Percentiles rank a stretch among this genome's conserved stretches.
phyloP scores from a whole-genome alignment of 2,113 vertebrate genomes.

The Psephotus haematonotus region DNA sequence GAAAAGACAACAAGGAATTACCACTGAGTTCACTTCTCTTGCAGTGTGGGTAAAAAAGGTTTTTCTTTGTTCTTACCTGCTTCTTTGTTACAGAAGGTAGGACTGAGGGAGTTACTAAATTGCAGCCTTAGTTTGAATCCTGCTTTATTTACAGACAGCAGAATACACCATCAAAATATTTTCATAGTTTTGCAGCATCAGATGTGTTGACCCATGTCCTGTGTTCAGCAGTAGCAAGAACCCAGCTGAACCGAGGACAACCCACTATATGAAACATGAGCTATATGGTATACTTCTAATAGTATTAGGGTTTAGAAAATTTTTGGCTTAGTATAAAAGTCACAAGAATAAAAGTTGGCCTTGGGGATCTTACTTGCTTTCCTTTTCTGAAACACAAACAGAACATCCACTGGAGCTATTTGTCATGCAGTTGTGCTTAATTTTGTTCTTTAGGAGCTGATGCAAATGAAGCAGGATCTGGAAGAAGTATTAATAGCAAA shows the following conservation, averaged over 20 bases:
- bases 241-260: too few species aligned
- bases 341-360: not conserved
- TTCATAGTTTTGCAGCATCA: not conserved
- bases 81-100: not conserved
- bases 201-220: not conserved
- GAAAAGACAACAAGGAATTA: not conserved
- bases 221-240: too few species aligned
- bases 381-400: not conserved
- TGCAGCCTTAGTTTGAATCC: not conserved
- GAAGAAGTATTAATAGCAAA: slow-evolving; percentile 84
- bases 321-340: not conserved
- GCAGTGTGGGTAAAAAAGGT: not conserved
- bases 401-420: not conserved
- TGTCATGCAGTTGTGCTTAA: not conserved
- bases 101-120: not conserved
- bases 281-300: not conserved
- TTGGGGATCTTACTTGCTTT: not conserved
- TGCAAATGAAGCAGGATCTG: slow-evolving; percentile 86
- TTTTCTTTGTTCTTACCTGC: not conserved
- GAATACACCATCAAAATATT: not conserved
- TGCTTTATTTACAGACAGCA: not conserved
- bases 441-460: slow-evolving; percentile 80
- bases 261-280: not conserved
- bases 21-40: not conserved
- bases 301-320: not conserved